These are phyloP conservation scores for Hydriomena furcata DNA, from an alignment of 2,888 invertebrate species.

Conservation along the genomic window DNA sequence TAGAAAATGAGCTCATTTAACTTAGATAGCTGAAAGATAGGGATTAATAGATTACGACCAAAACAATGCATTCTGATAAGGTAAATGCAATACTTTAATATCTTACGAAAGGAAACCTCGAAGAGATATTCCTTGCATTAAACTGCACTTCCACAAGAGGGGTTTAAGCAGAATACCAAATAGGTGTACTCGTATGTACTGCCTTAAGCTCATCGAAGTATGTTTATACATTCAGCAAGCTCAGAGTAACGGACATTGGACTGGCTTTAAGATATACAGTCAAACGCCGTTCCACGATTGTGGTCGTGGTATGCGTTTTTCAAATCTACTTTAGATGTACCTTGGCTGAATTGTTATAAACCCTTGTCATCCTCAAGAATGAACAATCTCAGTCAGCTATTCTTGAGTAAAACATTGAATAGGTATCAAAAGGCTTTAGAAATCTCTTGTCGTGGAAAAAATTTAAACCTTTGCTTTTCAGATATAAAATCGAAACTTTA, in stretches of 20 bases:
- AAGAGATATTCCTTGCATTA: not conserved
- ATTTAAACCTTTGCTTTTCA: not conserved
- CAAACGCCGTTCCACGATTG: constrained; percentile 39
- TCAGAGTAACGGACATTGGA: constrained; percentile 37
- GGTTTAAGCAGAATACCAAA: not conserved
- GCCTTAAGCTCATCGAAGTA: constrained; percentile 12
- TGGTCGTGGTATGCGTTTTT: constrained; percentile 38
- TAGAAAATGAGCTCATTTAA: constrained; percentile 8
- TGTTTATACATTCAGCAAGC: constrained; percentile 17
- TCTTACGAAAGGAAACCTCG: no score
- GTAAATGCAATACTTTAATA: no score
- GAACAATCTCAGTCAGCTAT: constrained; percentile 6
- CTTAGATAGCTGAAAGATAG: not conserved
- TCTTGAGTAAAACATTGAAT: not conserved
- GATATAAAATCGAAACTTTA: no score
- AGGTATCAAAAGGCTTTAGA: not conserved
- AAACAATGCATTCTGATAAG: not conserved
- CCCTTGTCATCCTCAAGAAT: not conserved
- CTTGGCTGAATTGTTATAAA: not conserved
- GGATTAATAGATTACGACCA: constrained; percentile 1
- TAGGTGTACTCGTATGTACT: not conserved
- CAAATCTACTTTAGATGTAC: constrained; percentile 26
- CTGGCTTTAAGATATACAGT: constrained; percentile 38
- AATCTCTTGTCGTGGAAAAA: not conserved
- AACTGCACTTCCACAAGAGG: not conserved